These are phyloP conservation scores for Phymastichus coffea DNA, from an alignment of 1,140 invertebrate species.

Conservation along the genomic window DNA sequence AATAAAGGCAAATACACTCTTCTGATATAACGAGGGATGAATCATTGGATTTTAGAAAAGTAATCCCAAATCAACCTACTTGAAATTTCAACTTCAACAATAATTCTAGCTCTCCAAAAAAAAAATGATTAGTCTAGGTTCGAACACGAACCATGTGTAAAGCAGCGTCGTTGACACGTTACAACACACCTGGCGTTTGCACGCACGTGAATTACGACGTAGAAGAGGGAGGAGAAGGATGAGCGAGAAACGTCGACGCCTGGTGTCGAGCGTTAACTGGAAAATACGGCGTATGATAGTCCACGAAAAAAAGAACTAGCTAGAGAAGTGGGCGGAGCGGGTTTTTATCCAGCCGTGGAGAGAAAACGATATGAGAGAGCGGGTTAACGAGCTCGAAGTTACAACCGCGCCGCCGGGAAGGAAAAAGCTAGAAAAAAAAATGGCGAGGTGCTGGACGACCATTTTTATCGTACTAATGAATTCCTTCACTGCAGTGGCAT, in stretches of 20 bases:
- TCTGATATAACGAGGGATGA: too few relatives aligned
- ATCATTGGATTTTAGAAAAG: too few relatives aligned
- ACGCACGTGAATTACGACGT: constrained; percentile 8
- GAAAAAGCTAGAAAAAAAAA: background rate
- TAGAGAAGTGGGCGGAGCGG: constrained; percentile 3
- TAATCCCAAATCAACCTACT: too few relatives aligned
- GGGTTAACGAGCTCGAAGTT: constrained; percentile 26
- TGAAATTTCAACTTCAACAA: too few relatives aligned
- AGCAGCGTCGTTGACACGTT: too few relatives aligned
- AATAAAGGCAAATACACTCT: too few relatives aligned
- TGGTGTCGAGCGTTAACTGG: background rate
- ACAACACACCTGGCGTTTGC: background rate
- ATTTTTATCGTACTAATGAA: constrained; percentile 9
- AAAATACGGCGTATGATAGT: constrained; percentile 21
- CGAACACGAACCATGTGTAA: too few relatives aligned
- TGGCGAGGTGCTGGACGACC: background rate
- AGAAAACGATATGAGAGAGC: constrained; percentile 22
- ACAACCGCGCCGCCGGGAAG: background rate
- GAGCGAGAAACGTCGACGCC: background rate
- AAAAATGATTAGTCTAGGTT: too few relatives aligned
- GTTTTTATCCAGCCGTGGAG: constrained; percentile 5
- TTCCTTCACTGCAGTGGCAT: too few relatives aligned
- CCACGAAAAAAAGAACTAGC: constrained; percentile 26
- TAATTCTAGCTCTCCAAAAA: too few relatives aligned
- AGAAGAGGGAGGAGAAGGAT: too few relatives aligned